Conservation (phyloP, 1,140 invertebrate species). For the Camponotus pennsylvanicus region DNA sequence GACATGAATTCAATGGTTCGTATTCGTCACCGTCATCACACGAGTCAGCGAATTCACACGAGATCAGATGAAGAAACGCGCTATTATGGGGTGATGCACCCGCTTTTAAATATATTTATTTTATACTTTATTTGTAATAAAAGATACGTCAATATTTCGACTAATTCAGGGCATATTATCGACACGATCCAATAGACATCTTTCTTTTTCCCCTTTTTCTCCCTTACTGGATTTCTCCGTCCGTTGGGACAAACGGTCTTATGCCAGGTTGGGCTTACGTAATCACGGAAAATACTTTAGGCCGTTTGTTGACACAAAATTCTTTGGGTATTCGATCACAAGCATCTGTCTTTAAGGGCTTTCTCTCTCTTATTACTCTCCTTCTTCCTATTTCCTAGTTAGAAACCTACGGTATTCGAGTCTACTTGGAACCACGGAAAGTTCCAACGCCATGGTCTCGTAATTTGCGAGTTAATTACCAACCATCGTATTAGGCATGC, state of each 20-base stretch:
- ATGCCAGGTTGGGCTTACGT: neutral
- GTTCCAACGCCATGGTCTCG: slow-evolving; percentile 44
- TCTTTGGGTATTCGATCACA: neutral
- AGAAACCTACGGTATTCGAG: slow-evolving; percentile 43
- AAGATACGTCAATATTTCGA: neutral
- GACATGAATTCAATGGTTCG: slow-evolving; percentile 1
- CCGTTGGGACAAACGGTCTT: too few relatives aligned
- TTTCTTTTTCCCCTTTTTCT: too few relatives aligned
- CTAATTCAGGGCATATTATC: slow-evolving; percentile 14
- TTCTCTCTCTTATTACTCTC: neutral
- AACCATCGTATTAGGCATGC: slow-evolving; percentile 49
- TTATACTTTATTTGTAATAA: neutral
- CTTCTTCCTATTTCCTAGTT: slow-evolving; percentile 1
- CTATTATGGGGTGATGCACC: neutral
- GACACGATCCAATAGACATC: neutral
- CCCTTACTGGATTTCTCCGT: too few relatives aligned
- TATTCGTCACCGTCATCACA: neutral
- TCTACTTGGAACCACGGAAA: slow-evolving; percentile 45
- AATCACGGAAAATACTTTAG: neutral
- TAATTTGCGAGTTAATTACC: slow-evolving; percentile 68
- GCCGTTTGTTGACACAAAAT: neutral
- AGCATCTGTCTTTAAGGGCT: slow-evolving; percentile 34
- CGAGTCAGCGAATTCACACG: neutral
- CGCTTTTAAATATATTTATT: neutral
- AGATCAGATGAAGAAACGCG: neutral